Evolutionary conservation across 2,888 invertebrate species (phyloP).

Genomic region (Mesodorylaimus sp.): DNA sequence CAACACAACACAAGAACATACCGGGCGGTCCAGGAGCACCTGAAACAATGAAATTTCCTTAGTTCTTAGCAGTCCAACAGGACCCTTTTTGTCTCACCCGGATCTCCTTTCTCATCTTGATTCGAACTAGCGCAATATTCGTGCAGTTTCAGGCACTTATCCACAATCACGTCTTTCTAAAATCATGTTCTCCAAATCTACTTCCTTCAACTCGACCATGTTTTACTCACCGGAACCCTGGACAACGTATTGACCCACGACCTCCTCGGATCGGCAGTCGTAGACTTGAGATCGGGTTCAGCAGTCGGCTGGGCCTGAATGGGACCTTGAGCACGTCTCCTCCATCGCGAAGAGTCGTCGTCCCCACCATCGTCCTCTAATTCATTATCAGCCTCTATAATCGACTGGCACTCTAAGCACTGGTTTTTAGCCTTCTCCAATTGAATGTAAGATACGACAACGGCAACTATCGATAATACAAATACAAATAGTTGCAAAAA

Average conservation of each 20-base stretch:
- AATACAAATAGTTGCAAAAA: background rate
- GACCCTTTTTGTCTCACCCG: conserved; percentile 14
- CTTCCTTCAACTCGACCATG: background rate
- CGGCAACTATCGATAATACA: background rate
- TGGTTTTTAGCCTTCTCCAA: background rate
- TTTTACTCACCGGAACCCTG: background rate
- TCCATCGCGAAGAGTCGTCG: too few relatives aligned
- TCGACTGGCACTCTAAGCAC: too few relatives aligned
- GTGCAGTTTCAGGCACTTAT: conserved; percentile 24
- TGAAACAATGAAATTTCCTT: background rate
- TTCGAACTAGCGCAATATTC: conserved; percentile 23
- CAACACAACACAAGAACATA: background rate
- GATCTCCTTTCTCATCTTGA: conserved; percentile 13
- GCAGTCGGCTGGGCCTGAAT: too few relatives aligned
- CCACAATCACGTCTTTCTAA: conserved; percentile 16
- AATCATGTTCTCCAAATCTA: background rate
- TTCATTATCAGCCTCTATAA: too few relatives aligned
- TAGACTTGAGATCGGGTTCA: too few relatives aligned
- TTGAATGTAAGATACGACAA: background rate
- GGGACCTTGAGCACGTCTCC: too few relatives aligned
- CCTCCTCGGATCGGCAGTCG: too few relatives aligned
- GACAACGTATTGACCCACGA: too few relatives aligned
- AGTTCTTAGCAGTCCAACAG: conserved; percentile 4
- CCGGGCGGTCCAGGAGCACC: background rate
- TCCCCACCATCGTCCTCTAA: too few relatives aligned